Conservation (phyloP, 2,113 vertebrate genomes). For the Poicephalus gulielmi region DNA sequence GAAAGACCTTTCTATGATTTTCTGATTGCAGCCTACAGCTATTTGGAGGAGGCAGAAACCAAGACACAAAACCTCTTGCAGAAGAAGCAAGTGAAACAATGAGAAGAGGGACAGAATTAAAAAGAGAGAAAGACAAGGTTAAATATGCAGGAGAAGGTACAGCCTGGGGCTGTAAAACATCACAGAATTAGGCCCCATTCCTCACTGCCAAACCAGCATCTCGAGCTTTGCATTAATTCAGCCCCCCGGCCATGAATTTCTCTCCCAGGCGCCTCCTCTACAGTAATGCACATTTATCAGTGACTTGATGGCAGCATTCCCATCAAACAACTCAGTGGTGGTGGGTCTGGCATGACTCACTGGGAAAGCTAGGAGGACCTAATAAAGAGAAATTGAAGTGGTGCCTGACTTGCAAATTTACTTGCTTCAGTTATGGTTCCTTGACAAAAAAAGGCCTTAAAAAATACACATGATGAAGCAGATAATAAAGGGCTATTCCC, state of each 20-base stretch:
- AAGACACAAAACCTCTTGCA: not conserved
- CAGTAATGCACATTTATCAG: no score
- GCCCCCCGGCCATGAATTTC: not conserved
- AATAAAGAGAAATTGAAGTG: not conserved
- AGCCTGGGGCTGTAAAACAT: not conserved
- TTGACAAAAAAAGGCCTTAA: not conserved
- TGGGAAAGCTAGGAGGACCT: not conserved
- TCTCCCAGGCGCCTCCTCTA: not conserved
- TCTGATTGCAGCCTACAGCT: not conserved
- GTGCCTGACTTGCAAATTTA: not conserved
- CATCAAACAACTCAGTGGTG: not conserved
- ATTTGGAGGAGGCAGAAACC: not conserved
- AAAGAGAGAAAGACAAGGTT: not conserved
- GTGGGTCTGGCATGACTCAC: not conserved
- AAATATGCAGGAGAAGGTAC: not conserved
- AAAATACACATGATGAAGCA: not conserved
- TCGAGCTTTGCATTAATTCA: not conserved
- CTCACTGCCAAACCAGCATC: not conserved
- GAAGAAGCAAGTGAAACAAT: not conserved
- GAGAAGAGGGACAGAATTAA: not conserved
- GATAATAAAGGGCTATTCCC: not conserved
- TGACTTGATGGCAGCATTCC: not conserved
- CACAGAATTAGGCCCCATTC: not conserved
- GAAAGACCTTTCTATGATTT: not conserved
- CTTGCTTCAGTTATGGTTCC: not conserved